phyloP scores from a whole-genome alignment of 2,888 invertebrate genomes.

The Perizoma flavofasciatum region DNA sequence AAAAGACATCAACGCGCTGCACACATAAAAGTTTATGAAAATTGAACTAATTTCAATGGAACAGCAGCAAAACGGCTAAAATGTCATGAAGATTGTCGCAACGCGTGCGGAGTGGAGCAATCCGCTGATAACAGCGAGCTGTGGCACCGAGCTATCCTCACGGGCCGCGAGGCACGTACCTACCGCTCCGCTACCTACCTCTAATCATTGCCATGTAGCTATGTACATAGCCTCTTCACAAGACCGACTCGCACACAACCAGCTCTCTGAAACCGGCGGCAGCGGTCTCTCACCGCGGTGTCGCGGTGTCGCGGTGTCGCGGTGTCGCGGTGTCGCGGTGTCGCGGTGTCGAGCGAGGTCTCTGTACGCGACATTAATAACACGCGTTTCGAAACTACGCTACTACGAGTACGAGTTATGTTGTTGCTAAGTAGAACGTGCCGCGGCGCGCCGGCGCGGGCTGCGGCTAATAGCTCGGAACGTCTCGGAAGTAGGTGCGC shows the following conservation, averaged over 20 bases:
- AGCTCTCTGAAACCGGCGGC: too few species aligned
- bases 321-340: too few species aligned
- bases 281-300: too few species aligned
- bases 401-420: slow-evolving; percentile 18
- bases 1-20: slow-evolving; percentile 22
- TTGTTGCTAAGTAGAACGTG: slow-evolving; percentile 53
- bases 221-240: too few species aligned
- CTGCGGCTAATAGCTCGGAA: slow-evolving; percentile 72
- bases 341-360: too few species aligned
- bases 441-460: too few species aligned
- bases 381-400: slow-evolving; percentile 2
- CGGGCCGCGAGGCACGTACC: slow-evolving; percentile 13
- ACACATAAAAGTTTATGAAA: slow-evolving; percentile 7
- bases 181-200: neutral
- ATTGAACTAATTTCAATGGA: slow-evolving; percentile 15
- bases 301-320: too few species aligned
- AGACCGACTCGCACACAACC: too few species aligned
- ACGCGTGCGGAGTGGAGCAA: slow-evolving; percentile 29
- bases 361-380: neutral
- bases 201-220: neutral
- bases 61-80: slow-evolving; percentile 10
- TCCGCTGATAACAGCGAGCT: slow-evolving; percentile 33
- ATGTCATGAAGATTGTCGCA: slow-evolving; percentile 26
- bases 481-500: slow-evolving; percentile 67
- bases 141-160: slow-evolving; percentile 14